Base-by-base conservation (phyloP, 2,113 vertebrate genomes). In the Campylomormyrus numenius region DNA sequence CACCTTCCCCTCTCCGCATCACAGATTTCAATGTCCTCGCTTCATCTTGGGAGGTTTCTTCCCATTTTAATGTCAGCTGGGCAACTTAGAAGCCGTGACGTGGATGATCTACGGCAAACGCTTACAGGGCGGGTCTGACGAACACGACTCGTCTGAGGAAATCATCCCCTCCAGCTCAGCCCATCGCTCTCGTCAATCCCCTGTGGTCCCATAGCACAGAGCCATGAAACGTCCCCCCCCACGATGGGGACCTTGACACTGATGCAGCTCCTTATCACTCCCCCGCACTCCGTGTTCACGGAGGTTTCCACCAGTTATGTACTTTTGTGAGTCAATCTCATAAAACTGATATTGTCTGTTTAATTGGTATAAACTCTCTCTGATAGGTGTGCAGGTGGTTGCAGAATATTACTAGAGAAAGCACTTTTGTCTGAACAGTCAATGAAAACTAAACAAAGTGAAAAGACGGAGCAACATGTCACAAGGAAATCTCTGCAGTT, bases 201-300 rank as follows among this genome's bases (percentile, higher is more conserved):
- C 45, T 4, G 13, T 91, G 93, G 93, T 93, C 93, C 92, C 92
- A 93, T 92, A 92, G 91, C 90, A 85, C 93, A 91, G 92, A 94
- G 93, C 92, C 92, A 93, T 93, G 92, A 93, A 93, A 94, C 93
- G 35, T 35, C 35, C 35, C 35, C 35, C 35, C 35, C 35, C 91
- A 92, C 94, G 95, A 96, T 96, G 95, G 95, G 93, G 92, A 83
- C 92, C 4, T 93, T 93, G 93, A 93, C 94, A 93, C 93, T 93
- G 92, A 92, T 92, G 93, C 93, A 89, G 86, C 91, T 93, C 92
- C 94, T 95, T 96, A 96, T 96, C 95, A 93, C 92, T 6, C 93
- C 91, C 90, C 89, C 90, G 93, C 95, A 96, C 93, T 93, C 93
- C 94, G 91, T 93, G 94, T 94, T 94, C 92, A 80, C 88, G 93